Base-by-base conservation (phyloP, 2,888 invertebrate species). In the Troilus luridus region DNA sequence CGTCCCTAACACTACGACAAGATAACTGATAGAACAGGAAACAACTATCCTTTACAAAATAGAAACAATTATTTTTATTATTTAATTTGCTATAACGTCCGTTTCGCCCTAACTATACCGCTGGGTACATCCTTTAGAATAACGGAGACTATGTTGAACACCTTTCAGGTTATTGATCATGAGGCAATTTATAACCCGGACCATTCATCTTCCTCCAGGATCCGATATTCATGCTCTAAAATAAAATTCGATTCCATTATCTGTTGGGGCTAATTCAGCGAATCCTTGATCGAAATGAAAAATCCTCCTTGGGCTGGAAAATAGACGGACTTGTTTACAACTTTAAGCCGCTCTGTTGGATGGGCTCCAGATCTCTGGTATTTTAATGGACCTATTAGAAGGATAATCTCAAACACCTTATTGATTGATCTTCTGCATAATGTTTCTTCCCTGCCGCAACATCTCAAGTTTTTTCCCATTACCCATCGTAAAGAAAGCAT, bases 371-470 rank as follows among this genome's bases (percentile, higher is more conserved):
- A 1, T 5, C 72, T 8, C 6, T 41, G 72, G 67, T 67, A 67
- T 67, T 67, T 67, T 24, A 24, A 67, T 24, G 67, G 9, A 24
- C 10, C 72, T 77, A 77, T 77, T 77, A 77, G 72, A 14, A 77
- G 41, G 27, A 77, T 77, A 77, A 77, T 41, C 72, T 77, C 72
- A 17, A 77, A 41, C 72, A 77, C 72, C 72, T 77, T 27, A 8
- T 1, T 77, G 27, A 41, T 41, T 77, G 72, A 77, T 77, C 27
- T 24, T 24, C 24, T 77, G 72, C 27, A 27, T 77, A 41, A 77
- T 77, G 12, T 14, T 67, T 12, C 67, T 14, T 67, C 8, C 24
- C 41, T 77, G 27, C 27, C 17, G 1, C 72, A 72, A 77, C 72
- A 41, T 77, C 67, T 67, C 67, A 12, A 67, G 24, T 67, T 67